These are phyloP conservation scores for Rhodophaea formosa DNA, from an alignment of 2,888 invertebrate species.

Conservation along the genomic window DNA sequence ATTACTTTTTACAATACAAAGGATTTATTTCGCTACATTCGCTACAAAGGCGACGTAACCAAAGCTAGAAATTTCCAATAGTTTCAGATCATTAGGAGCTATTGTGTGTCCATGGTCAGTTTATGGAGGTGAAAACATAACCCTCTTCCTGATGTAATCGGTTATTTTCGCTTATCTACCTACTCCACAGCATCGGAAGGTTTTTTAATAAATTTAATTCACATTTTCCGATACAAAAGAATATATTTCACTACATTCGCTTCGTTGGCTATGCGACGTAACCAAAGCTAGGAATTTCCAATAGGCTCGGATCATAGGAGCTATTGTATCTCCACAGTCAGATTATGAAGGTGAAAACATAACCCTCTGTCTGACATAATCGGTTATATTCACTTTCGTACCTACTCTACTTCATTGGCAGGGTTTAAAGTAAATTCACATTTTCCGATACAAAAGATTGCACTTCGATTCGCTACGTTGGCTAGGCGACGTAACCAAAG, in stretches of 20 bases:
- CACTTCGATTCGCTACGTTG: slow-evolving; percentile 5
- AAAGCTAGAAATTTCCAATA: slow-evolving; percentile 9
- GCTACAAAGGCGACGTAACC: slow-evolving; percentile 1
- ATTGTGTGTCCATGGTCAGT: slow-evolving; percentile 10
- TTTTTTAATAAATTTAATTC: no score
- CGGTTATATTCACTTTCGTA: no score
- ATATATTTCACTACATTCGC: slow-evolving; percentile 1
- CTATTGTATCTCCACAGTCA: slow-evolving; percentile 10
- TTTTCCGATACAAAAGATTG: slow-evolving; percentile 4
- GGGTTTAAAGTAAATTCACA: neutral
- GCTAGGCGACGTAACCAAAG: slow-evolving; percentile 9
- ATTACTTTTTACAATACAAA: slow-evolving; percentile 1
- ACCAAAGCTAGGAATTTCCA: slow-evolving; percentile 7
- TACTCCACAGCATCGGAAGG: no score
- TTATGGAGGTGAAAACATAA: slow-evolving; percentile 9
- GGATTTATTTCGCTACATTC: neutral
- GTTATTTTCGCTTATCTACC: no score
- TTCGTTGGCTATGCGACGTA: slow-evolving; percentile 3
- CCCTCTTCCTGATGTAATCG: no score
- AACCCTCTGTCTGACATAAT: no score
- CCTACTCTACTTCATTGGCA: no score
- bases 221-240: slow-evolving; percentile 1
- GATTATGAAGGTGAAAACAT: slow-evolving; percentile 6
- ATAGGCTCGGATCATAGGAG: neutral
- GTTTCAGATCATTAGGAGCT: slow-evolving; percentile 1